Evolutionary conservation across 2,797 vertebrate species (phyloP), one percentile per base, ranked within the genome.

Genomic region (Falco cherrug): DNA sequence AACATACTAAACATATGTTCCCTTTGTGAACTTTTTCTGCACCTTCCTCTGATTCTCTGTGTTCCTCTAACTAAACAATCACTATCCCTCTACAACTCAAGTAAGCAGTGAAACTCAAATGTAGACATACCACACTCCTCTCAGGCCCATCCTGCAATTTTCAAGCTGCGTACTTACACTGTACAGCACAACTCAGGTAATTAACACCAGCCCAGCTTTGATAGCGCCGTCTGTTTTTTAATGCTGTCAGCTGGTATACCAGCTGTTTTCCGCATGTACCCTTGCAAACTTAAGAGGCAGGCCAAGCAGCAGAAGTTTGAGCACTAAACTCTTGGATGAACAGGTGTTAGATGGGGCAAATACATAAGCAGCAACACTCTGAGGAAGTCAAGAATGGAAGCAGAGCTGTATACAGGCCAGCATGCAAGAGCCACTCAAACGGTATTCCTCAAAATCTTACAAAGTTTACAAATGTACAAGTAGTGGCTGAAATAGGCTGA

Each of bases 321-420:
- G 43, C 47, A 59, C 61, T 39, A 45, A 87, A 93, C 78, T 95
- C 71, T 31, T 64, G 64, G 71, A 92, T 92, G 78, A 94, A 79
- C 54, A 69, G 47, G 29, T 54, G 76, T 80, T 77, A 87, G 20
- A 85, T 45, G 53, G 61, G 89, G 82, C 82, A 89, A 87, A 94
- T 28, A 29, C 37, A 37, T 15, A 51, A 82, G 56, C 31, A 93
- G 74, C 35, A 69, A 60, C 78, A 60, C 78, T 47, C 48, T 17
- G 54, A 73, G 65, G n/a, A 94, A 93, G 41, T 28, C 20, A 21
- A 43, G 41, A 76, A 50, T 37, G 11, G 88, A 78, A 69, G 69
- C n/a, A 65, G 14, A 69, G 47, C n/a, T 56, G 20, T 35, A 35
- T 1, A 69, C 51, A 76, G 22, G 10, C 25, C 43, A 16, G 48